phyloP scores from a whole-genome alignment of 2,888 invertebrate species.

The Stenodera caucasica region DNA sequence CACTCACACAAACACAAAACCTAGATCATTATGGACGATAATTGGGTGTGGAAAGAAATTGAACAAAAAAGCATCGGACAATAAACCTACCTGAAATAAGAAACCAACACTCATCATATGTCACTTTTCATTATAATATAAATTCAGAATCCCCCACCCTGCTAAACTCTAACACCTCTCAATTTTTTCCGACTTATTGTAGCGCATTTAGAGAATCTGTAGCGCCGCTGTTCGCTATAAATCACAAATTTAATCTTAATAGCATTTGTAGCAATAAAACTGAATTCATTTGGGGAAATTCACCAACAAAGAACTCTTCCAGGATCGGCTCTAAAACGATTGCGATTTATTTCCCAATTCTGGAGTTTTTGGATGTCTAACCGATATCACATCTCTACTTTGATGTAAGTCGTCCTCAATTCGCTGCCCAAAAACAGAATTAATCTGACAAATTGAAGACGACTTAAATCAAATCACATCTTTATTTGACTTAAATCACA shows the following conservation, averaged over 20 bases:
- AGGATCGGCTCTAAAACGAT: too few relatives aligned
- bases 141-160: constrained; percentile 31
- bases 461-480: too few relatives aligned
- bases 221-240: constrained; percentile 37
- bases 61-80: neutral
- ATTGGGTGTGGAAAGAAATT: constrained; percentile 37
- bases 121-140: constrained; percentile 51
- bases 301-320: too few relatives aligned
- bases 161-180: too few relatives aligned
- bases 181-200: too few relatives aligned
- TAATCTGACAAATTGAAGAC: too few relatives aligned
- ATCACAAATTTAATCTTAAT: constrained; percentile 40
- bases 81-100: neutral
- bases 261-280: constrained; percentile 41
- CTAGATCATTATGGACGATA: constrained; percentile 35
- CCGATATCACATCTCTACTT: too few relatives aligned
- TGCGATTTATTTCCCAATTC: too few relatives aligned
- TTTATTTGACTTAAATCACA: too few relatives aligned
- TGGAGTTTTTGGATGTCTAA: too few relatives aligned
- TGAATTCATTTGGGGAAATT: constrained; percentile 41
- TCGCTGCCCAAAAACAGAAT: too few relatives aligned
- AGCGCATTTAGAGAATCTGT: neutral
- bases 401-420: too few relatives aligned
- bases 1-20: constrained; percentile 13
- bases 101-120: constrained; percentile 42